Percentiles rank a stretch among this genome's conserved stretches.
Evolutionary conservation across 2,797 vertebrate genomes (phyloP).

Genomic region (Pseudomugil gertrudae): DNA sequence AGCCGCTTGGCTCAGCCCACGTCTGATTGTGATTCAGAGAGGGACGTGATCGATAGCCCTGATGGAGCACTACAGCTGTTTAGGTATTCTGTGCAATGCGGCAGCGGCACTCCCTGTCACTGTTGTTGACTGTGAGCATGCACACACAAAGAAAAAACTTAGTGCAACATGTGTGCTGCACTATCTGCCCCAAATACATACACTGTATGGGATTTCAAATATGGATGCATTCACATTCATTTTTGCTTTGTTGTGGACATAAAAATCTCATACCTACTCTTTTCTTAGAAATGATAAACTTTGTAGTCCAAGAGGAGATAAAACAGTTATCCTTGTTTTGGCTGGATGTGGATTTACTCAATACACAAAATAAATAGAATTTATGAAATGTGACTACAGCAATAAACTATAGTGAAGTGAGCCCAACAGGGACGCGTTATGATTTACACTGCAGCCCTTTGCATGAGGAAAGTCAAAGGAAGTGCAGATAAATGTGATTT

Average conservation of each 20-base stretch:
- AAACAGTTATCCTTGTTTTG: conserved; percentile 62
- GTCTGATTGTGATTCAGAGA: conserved; percentile 79
- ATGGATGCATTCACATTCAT: background rate
- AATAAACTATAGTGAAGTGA: conserved; percentile 75
- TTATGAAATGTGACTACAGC: conserved; percentile 77
- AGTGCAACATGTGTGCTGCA: conserved; percentile 5
- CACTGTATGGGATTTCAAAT: background rate
- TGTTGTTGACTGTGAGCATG: conserved; percentile 61
- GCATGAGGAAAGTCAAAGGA: conserved; percentile 77
- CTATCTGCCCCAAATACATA: background rate
- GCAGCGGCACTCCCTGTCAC: conserved; percentile 69
- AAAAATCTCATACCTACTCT: background rate
- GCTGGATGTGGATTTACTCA: conserved; percentile 64
- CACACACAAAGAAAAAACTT: conserved; percentile 30
- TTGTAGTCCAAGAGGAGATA: conserved; percentile 31
- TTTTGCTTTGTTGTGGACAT: background rate
- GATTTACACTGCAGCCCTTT: conserved; percentile 77
- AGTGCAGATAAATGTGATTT: conserved; percentile 80
- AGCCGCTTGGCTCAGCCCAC: conserved; percentile 69
- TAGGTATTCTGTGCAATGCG: conserved; percentile 82
- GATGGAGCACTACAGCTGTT: conserved; percentile 78
- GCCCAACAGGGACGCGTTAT: conserved; percentile 74
- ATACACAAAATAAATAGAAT: conserved; percentile 74
- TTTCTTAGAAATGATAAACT: conserved; percentile 36
- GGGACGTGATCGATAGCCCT: conserved; percentile 80